Base-by-base conservation (phyloP, 2,113 vertebrate species). In the Otolemur garnettii region DNA sequence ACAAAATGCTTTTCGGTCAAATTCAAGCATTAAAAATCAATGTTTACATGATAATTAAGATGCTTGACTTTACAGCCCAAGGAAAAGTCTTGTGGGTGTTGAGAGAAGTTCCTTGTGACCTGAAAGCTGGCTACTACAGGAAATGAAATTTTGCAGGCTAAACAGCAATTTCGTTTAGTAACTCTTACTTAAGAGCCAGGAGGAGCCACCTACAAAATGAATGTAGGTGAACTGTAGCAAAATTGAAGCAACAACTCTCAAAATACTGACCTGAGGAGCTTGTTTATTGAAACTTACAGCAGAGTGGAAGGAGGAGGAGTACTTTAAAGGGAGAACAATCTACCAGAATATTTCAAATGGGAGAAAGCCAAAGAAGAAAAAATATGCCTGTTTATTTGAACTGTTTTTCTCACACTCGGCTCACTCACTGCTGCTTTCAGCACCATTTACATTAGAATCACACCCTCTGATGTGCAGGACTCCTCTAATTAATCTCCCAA, bases 401-500 rank as follows among this genome's bases (percentile, higher is more conserved):
- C 19, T 33, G 69, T 50, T 68, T 82, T 94, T 96, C 93, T 92
- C 81, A 89, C 79, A 74, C 45, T 59, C 80, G 22, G 5, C 30
- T 87, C 15, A 60, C 9, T 80, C 64, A 75, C 30, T 84, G n/a
- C 62, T 90, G 45, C 21, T 72, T 80, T 80, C 55, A 57, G 60
- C 45, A 78, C 38, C 4, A 80, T 94, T 95, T 60, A 57, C 66
- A 80, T 77, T 81, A 91, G 60, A 90, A 81, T 87, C 26, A 71
- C 15, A 24, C 10, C 35, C 28, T 80, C 60, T 93, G 8, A 90
- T 91, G 1, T 77, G 50, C n/a, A 79, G 26, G 22, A 87, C 68
- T 95, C 91, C 94, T 93, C 94, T 93, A 91, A 95, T 59, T 83
- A 87, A 91, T 97, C 95, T 98, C 92, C 74, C 81, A 95, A 96